These are phyloP conservation scores for Fabriciana adippe DNA, from an alignment of 2,888 invertebrate genomes.

Conservation along the genomic window DNA sequence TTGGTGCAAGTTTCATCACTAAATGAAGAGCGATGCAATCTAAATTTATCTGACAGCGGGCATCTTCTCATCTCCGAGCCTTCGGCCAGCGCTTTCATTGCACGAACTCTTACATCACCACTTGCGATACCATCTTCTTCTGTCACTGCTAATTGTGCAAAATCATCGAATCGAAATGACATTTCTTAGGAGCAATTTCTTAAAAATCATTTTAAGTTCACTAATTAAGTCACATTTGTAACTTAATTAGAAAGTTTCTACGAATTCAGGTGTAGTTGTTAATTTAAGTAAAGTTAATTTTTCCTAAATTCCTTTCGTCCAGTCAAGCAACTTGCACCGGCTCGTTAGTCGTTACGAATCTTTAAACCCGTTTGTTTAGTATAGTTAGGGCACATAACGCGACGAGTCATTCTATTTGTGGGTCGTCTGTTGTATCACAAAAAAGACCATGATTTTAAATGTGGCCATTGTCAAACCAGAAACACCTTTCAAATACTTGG, in stretches of 20 bases:
- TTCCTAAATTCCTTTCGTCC: not conserved
- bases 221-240: not conserved
- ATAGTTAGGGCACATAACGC: conserved; percentile 10
- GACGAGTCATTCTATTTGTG: conserved; percentile 9
- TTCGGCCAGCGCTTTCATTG: conserved; percentile 35
- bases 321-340: not conserved
- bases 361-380: conserved; percentile 33
- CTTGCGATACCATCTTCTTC: conserved; percentile 18
- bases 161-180: not conserved
- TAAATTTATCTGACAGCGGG: conserved; percentile 10
- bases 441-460: conserved; percentile 21
- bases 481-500: not conserved
- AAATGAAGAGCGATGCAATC: conserved; percentile 7
- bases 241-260: not conserved
- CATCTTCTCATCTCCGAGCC: conserved; percentile 17
- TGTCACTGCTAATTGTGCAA: conserved; percentile 27
- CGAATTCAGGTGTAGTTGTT: not conserved
- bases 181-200: not conserved
- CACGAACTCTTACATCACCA: conserved; percentile 36
- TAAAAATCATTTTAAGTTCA: not conserved
- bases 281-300: not conserved
- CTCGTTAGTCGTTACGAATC: conserved; percentile 5
- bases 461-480: conserved; percentile 6
- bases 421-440: conserved; percentile 14
- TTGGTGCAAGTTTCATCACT: conserved; percentile 2